Conservation (phyloP, 1,140 invertebrate genomes). For the Apis cerana region DNA sequence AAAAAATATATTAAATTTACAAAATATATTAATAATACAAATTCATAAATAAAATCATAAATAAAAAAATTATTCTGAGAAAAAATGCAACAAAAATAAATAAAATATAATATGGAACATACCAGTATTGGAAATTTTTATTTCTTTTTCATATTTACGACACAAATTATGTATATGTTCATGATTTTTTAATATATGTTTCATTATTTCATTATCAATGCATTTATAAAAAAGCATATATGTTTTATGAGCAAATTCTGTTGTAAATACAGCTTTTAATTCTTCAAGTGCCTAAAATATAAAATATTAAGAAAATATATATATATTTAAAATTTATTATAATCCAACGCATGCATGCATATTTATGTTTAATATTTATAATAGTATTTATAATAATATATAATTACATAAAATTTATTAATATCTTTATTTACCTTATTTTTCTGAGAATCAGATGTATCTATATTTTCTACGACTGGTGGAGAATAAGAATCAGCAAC, state of each 20-base stretch:
- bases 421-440: conserved; percentile 65
- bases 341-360: too few relatives aligned
- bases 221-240: conserved; percentile 91
- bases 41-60: not conserved
- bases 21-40: not conserved
- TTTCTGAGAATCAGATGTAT: conserved; percentile 65
- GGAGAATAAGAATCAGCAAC: conserved; percentile 82
- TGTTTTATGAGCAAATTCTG: conserved; percentile 90
- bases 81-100: not conserved
- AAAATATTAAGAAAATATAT: not conserved
- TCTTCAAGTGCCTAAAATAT: conserved; percentile 86
- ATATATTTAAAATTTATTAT: conserved; percentile 4
- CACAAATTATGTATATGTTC: conserved; percentile 90
- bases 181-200: conserved; percentile 88
- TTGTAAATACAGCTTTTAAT: conserved; percentile 89
- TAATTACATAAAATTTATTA: conserved; percentile 1
- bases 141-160: conserved; percentile 84
- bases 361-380: too few relatives aligned
- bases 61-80: not conserved
- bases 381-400: not conserved
- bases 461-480: conserved; percentile 73
- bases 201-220: conserved; percentile 87
- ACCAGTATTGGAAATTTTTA: conserved; percentile 66
- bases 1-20: not conserved
- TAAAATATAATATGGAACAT: conserved; percentile 17